Percentiles rank a stretch among this genome's conserved stretches.
phyloP scores from a whole-genome alignment of 2,797 vertebrate genomes.

The Buphagus erythrorhynchus region DNA sequence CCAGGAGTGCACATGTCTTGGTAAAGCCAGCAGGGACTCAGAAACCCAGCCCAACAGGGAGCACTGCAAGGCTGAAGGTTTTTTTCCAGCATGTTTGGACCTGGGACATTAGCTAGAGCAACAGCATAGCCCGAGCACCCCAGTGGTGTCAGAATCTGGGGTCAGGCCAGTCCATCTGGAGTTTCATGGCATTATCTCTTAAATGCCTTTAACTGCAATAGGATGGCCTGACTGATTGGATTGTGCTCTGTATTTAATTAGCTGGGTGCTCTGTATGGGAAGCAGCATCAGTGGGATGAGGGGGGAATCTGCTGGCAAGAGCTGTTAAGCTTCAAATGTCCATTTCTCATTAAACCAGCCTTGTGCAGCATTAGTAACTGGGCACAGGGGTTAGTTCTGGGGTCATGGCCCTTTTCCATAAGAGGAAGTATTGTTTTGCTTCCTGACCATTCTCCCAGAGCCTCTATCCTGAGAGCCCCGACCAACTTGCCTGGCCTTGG shows the following conservation, averaged over 20 bases:
- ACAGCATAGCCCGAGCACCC: accelerated
- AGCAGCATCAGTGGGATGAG: background rate
- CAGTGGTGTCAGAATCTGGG: background rate
- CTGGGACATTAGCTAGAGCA: accelerated
- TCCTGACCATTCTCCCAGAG: accelerated
- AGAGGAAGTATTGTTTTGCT: background rate
- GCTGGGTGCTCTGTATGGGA: background rate
- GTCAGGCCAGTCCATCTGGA: conserved; percentile 30
- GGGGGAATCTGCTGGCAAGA: background rate
- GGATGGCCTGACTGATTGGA: conserved; percentile 50
- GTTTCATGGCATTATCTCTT: conserved; percentile 41
- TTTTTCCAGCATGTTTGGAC: accelerated
- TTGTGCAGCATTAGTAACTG: background rate
- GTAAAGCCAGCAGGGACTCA: background rate
- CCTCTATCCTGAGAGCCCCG: background rate
- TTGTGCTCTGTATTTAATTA: conserved; percentile 50
- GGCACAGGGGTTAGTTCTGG: background rate
- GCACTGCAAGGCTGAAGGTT: background rate
- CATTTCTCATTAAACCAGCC: background rate
- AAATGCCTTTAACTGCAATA: conserved; percentile 32
- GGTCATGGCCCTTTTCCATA: background rate
- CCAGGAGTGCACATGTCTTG: background rate
- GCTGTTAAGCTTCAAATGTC: background rate
- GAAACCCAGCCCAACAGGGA: background rate
- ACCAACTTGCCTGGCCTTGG: accelerated